phyloP scores from a whole-genome alignment of 1,140 invertebrate species.

The Lutraria rhynchaena region DNA sequence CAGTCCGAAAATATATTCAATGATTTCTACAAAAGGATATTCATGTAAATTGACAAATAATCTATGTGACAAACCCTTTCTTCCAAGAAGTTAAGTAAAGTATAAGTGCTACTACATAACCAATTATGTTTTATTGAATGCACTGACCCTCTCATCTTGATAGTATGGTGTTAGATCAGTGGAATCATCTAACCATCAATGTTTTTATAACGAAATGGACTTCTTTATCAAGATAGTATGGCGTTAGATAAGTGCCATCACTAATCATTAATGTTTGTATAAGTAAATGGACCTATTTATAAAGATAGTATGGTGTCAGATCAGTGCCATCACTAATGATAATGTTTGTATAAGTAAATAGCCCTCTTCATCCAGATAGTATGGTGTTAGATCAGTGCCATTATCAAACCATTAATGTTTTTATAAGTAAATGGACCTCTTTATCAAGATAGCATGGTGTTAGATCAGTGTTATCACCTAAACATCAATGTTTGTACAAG shows the following conservation, averaged over 20 bases:
- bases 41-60: too few relatives aligned
- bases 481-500: too few relatives aligned
- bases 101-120: not conserved
- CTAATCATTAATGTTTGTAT: too few relatives aligned
- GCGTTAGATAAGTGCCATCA: not conserved
- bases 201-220: too few relatives aligned
- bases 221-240: constrained; percentile 6
- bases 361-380: not conserved
- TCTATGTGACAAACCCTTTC: too few relatives aligned
- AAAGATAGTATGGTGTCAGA: not conserved
- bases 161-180: not conserved
- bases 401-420: not conserved
- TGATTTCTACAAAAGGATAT: too few relatives aligned
- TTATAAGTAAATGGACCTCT: too few relatives aligned
- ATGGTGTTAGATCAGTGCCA: not conserved
- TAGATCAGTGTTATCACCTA: not conserved
- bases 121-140: too few relatives aligned
- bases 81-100: not conserved
- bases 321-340: not conserved
- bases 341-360: too few relatives aligned
- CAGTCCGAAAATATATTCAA: too few relatives aligned
- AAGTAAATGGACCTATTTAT: too few relatives aligned
- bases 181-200: not conserved
- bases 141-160: too few relatives aligned
- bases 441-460: not conserved